phyloP scores from a whole-genome alignment of 1,140 invertebrate genomes.

The Drosophila chauvacae region DNA sequence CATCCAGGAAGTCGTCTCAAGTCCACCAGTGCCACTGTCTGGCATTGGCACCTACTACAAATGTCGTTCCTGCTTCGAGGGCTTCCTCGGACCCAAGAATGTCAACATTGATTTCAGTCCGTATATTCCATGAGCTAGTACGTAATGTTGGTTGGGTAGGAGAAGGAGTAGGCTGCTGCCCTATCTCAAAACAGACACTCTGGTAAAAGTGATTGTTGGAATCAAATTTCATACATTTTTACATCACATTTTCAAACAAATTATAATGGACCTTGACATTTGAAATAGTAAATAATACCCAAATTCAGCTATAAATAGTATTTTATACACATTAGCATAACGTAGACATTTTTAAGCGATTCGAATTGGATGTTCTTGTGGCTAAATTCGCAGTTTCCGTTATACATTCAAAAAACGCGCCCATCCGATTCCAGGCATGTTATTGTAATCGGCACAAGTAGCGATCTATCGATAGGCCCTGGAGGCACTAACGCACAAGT shows the following conservation, averaged over 20 bases:
- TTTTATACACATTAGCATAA: background rate
- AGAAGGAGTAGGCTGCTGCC: background rate
- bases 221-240: background rate
- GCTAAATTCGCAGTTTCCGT: background rate
- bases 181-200: background rate
- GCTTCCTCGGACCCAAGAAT: constrained; percentile 90
- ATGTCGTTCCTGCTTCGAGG: constrained; percentile 88
- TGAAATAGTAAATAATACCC: background rate
- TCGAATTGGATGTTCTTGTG: constrained; percentile 2
- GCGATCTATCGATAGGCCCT: background rate
- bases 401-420: background rate
- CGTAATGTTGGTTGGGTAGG: background rate
- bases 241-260: background rate
- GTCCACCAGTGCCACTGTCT: no score
- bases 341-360: background rate
- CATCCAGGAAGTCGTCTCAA: no score
- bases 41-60: constrained; percentile 93
- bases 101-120: constrained; percentile 88
- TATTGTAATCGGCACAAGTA: background rate
- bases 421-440: background rate
- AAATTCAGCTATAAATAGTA: background rate
- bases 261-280: background rate
- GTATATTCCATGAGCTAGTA: background rate
- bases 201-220: background rate
- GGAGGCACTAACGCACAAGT: background rate